Base-by-base conservation (phyloP, 1,140 invertebrate genomes). In the Ectropis grisescens region DNA sequence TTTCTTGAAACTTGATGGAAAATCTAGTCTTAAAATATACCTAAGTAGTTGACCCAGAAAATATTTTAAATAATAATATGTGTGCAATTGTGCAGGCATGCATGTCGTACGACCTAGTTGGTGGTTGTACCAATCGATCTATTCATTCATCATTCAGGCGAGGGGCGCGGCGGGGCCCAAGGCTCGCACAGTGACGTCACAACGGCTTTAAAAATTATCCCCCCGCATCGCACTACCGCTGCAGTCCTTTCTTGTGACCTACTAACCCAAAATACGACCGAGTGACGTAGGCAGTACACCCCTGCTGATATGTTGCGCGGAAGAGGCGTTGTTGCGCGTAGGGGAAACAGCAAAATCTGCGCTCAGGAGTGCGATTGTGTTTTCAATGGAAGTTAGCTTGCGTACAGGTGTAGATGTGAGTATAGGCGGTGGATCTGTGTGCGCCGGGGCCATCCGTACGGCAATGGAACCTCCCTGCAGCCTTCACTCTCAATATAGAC, bases 271-370 rank as follows among this genome's bases (percentile, higher is more conserved):
- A 79, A 75, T 47, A 51, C 45, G 42, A 36, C 59, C 47, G 38
- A 52, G 60, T 75, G 74, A 79, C 74, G 74, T 79, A 72, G 70
- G 49, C 51, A 57, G 56, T 78, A 78, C 68, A 71, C 31, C 47
- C 50, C 36, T 33, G 24, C 37, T 11, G 10, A n/a, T n/a, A 26
- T 26, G 24, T 26, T n/a, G 4, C 4, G 2, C 24, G 2, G 24
- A 4, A n/a, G 24, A 47, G 44, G 48, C 58, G 42, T 49, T 48
- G 37, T 30, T 28, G 25, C 23, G 3, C 13, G 24, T 32, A 29
- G 27, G 2, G 32, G 27, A 22, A 11, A 23, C 16, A 33, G 15
- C 30, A 47, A 41, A 54, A 66, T 50, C 47, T 53, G 47, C 31
- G 42, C 31, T 33, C 36, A 11, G 24, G 7, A 13, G 26, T 22